A percentile compares a stretch with the other conserved stretches of the same genome.
Evolutionary conservation across 2,113 vertebrate genomes (phyloP).

Genomic region (Haplotaxodon microlepis): DNA sequence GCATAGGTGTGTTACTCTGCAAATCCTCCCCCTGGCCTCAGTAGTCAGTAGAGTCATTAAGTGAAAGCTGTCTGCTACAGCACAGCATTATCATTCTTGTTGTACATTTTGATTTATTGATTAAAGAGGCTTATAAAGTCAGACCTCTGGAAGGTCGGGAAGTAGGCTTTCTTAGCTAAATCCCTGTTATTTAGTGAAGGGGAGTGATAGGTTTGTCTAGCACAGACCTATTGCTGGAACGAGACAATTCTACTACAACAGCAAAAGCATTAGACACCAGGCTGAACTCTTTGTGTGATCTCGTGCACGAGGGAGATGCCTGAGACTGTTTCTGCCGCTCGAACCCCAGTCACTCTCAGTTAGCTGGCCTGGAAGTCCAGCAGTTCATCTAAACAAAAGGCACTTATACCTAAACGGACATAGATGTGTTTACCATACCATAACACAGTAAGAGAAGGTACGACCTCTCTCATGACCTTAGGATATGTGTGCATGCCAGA

Average conservation of each 20-base stretch:
- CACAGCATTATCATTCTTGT: constrained; percentile 36
- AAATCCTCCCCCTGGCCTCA: constrained; percentile 17
- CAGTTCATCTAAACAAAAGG: background rate
- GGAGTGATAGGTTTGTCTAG: background rate
- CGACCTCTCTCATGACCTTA: background rate
- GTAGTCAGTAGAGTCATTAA: constrained; percentile 25
- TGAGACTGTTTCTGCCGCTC: background rate
- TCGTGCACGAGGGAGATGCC: background rate
- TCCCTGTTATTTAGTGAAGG: background rate
- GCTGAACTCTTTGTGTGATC: background rate
- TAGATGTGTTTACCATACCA: background rate
- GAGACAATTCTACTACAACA: background rate
- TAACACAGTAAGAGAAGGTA: background rate
- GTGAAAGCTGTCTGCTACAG: background rate
- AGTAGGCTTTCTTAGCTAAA: constrained; percentile 7
- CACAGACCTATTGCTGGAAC: background rate
- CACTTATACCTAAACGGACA: background rate
- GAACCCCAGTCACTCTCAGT: background rate
- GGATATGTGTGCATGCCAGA: too few species aligned
- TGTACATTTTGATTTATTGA: constrained; percentile 48
- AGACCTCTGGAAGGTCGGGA: constrained; percentile 17
- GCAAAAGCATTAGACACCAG: background rate
- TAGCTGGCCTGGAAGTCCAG: background rate
- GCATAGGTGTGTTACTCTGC: background rate
- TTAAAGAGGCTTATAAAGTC: constrained; percentile 27